Evolutionary conservation across 2,888 invertebrate species (phyloP), one percentile per base, ranked within the genome.

Genomic region (Anodontia alba): DNA sequence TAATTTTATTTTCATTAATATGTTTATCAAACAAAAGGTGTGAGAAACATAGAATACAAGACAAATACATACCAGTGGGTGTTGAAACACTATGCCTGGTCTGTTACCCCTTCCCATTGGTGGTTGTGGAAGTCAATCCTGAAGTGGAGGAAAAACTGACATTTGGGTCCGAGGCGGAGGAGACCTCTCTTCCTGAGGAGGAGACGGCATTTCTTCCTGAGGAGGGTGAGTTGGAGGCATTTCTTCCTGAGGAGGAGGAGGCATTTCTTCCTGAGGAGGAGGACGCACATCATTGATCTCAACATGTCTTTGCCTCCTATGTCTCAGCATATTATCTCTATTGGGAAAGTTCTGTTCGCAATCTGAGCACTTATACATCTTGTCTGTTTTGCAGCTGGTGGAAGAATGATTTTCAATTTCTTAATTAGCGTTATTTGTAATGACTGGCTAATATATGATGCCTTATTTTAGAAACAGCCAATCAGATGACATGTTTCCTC

Each of bases 331-430:
- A 2, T 46, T 68, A 68, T 78, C 71, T 49, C 62, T 73, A 7
- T 69, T 73, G 8, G 36, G 29, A 62, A 76, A 78, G n/a, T 69
- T 23, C 26, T 66, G 72, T 29, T 72, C 23, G 36, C 78, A 78
- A 0, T 70, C 81, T 54, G 72, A 62, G n/a, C 81, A 81, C 33
- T 71, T 26, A 70, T 38, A 31, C 81, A 81, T 77, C 66, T 74
- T 73, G 49, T 17, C 54, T 36, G 49, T 76, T 51, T 36, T 26
- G 31, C 54, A 31, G 70, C 42, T 33, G 29, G 46, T 54, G 17
- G 17, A 23, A 43, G 68, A 81, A 81, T 81, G 70, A 76, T 33
- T 49, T 49, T 20, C 10, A 49, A 17, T 49, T 49, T 20, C 20
- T 33, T 12, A 36, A 49, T 49, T 49, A 49, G 49, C 49, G 49